Evolutionary conservation across 2,797 vertebrate species (phyloP), one percentile per base, ranked within the genome.

Genomic region (Naso thynnoides): DNA sequence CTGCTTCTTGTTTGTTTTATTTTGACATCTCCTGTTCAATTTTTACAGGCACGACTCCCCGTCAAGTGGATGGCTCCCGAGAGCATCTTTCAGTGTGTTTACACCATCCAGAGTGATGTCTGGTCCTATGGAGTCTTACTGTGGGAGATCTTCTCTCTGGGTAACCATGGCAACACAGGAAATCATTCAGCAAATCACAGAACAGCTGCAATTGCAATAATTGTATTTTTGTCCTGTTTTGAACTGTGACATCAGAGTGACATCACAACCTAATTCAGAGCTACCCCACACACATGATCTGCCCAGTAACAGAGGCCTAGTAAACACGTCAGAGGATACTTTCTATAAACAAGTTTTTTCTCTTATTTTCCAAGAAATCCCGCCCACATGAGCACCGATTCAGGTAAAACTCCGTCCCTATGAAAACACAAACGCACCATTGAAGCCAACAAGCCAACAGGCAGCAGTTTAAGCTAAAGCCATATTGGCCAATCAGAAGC

Each of bases 61-160:
- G 98, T 99, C 59, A 99, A 99, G 79, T 99, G 98, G 98, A 99
- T 99, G 98, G 95, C 98, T 2, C 98, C 98, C 0, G 98, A 99
- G 88, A 99, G 98, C 85, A 99, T 99, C 87, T 99, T 99, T 6
- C 95, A 98, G 83, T 99, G 98, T 21, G 76, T 99, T 48, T 99
- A 99, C 93, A 99, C 98, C 0, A 93, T 96, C 31, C 97, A 99
- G 93, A 99, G 98, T 0, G 98, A 99, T 0, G 98, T 99, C 60
- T 99, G 98, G 98, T 99, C 98, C 4, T 99, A 99, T 0, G 98
- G 98, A 15, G 96, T 99, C 79, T 92, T 99, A 3, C 95, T 99
- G 36, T 99, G 98, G 98, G 98, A 99, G 92, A 98, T 99, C 86
- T 99, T 98, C 88, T 98, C 98, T 15, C 93, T 99, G 0, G 98